Evolutionary conservation across 2,888 invertebrate genomes (phyloP), one percentile per base, ranked within the genome.

Genomic region (Leucania comma): DNA sequence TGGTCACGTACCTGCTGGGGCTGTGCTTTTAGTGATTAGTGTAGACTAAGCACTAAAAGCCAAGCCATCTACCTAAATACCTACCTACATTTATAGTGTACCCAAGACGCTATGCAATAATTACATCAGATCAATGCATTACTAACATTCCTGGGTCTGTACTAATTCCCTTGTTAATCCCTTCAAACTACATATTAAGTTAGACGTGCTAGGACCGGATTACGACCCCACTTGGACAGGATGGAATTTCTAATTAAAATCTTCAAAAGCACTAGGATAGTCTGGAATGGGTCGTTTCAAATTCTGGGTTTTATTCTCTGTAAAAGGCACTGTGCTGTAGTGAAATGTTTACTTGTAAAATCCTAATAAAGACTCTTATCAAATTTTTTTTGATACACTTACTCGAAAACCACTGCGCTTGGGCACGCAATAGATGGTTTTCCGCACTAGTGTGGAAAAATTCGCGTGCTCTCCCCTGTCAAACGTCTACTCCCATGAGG

Each of bases 151-250:
- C 56, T 22, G 81, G 6, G 35, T 26, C 29, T 10, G 20, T 29
- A 53, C 48, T 75, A 81, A 78, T 61, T 35, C 63, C 62, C 54
- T 38, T 6, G 42, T 62, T 61, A 69, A 76, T 66, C 66, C 81
- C 56, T 57, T 69, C 59, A 59, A 69, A 76, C 59, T 54, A 76
- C 77, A 29, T 75, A 29, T 29, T 29, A 66, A 66, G 58, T 81
- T 62, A 24, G 24, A 38, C 29, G 42, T 48, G 35, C 38, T 42
- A 3, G 56, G 50, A 29, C 14, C 17, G 12, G 62, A 62, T 80
- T 72, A 46, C 29, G 10, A 50, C 26, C 29, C n/a, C 38, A 63
- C 22, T 48, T 61, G 14, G 12, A 6, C 42, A 14, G 14, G 3
- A 72, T 61, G 51, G 46, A 35, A 32, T 72, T 58, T 60, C 48